These are phyloP conservation scores for Prietella phreatophila DNA, from an alignment of 2,113 vertebrate species.

Conservation along the genomic window DNA sequence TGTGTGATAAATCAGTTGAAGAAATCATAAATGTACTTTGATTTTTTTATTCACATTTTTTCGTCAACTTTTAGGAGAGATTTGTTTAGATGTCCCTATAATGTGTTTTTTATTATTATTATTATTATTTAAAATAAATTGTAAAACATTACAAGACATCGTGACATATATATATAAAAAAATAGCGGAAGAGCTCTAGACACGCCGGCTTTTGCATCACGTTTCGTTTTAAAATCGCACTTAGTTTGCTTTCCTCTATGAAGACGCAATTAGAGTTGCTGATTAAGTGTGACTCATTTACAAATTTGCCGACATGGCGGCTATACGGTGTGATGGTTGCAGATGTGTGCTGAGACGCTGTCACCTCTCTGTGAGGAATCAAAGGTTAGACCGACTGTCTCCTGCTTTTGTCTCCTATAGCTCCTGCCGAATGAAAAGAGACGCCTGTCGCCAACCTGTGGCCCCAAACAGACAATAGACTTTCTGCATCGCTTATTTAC, in stretches of 20 bases:
- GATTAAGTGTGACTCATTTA: slow-evolving; percentile 57
- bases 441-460: slow-evolving; percentile 74
- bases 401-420: slow-evolving; percentile 70
- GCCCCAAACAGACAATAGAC: slow-evolving; percentile 68
- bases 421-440: slow-evolving; percentile 70
- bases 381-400: slow-evolving; percentile 79
- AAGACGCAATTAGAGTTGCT: slow-evolving; percentile 54
- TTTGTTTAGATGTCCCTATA: slow-evolving; percentile 47
- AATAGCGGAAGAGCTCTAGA: neutral
- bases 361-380: slow-evolving; percentile 70
- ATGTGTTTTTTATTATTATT: slow-evolving; percentile 20
- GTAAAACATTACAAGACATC: slow-evolving; percentile 47
- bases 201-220: neutral
- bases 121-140: slow-evolving; percentile 39
- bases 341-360: slow-evolving; percentile 63
- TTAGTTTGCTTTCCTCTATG: neutral
- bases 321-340: slow-evolving; percentile 59
- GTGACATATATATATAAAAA: slow-evolving; percentile 33
- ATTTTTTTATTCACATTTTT: slow-evolving; percentile 44
- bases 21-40: slow-evolving; percentile 58
- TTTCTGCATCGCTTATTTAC: slow-evolving; percentile 77
- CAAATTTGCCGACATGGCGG: slow-evolving; percentile 59
- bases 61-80: slow-evolving; percentile 43
- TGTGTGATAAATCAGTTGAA: slow-evolving; percentile 45
- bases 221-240: neutral